Percentiles rank a stretch among this genome's conserved stretches.
phyloP scores from a whole-genome alignment of 2,113 vertebrate genomes.

The Porphyrio hochstetteri region DNA sequence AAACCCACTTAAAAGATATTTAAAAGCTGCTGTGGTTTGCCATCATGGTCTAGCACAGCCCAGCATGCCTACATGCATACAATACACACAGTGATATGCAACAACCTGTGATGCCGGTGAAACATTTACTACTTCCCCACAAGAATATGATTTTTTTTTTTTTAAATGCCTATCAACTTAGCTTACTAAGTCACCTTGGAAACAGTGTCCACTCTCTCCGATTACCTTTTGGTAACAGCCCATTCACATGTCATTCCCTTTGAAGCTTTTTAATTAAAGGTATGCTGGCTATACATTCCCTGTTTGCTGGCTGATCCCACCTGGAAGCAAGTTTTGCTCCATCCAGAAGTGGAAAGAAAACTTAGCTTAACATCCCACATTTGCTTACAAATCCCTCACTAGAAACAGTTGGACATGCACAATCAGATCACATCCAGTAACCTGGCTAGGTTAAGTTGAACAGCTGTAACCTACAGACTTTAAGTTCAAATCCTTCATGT shows the following conservation, averaged over 20 bases:
- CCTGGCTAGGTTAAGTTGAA: not conserved
- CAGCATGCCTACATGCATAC: not conserved
- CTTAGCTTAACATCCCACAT: too few species aligned
- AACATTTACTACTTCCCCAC: not conserved
- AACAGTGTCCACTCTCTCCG: rapidly evolving
- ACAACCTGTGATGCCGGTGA: too few species aligned
- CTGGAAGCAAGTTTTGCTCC: not conserved
- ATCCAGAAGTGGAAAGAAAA: not conserved
- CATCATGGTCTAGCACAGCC: not conserved
- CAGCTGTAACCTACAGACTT: rapidly evolving
- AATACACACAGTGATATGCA: not conserved
- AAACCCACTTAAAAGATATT: not conserved
- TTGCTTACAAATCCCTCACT: not conserved
- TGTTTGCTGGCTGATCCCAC: not conserved
- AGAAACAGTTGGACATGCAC: rapidly evolving
- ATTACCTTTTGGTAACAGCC: not conserved
- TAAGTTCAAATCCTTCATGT: not conserved
- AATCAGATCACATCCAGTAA: not conserved
- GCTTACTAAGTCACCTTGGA: not conserved
- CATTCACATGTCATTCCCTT: not conserved
- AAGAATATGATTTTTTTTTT: not conserved
- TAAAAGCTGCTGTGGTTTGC: not conserved
- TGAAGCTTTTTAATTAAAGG: rapidly evolving
- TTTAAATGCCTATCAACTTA: not conserved
- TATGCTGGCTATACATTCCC: not conserved